Evolutionary conservation across 2,797 vertebrate genomes (phyloP), one percentile per base, ranked within the genome.

Genomic region (Strix occidentalis): DNA sequence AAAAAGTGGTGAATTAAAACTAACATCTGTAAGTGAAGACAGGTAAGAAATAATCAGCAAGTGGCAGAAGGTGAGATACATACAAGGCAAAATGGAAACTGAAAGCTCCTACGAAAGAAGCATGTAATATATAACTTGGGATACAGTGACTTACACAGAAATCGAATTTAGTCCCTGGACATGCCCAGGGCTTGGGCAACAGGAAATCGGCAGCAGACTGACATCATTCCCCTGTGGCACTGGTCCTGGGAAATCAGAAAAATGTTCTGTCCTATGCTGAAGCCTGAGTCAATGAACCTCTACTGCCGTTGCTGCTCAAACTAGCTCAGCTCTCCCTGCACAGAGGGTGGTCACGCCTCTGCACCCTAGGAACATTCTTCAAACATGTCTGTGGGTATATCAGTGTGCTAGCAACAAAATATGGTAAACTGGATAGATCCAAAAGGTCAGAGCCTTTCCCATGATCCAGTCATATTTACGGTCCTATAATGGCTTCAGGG

Each of bases 351-450:
- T 8, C 16, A 2, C 21, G 35, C 29, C 48, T 39, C 37, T 35
- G 51, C 43, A 69, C 50, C 39, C 20, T 13, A 23, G 26, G 35
- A 29, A 72, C 17, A 2, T 16, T 28, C 78, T 37, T 53, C 65
- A 46, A 39, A 39, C 5, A 28, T 37, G 35, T 10, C 41, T 24
- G 12, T 4, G 37, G 4, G 11, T 28, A 5, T 15, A 24, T 10
- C n/a, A 54, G 16, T 1, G 1, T 0, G 0, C 31, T 11, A 35
- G 41, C 33, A 72, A n/a, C 24, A 60, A 92, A 83, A 35, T 26
- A 82, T 69, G 12, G n/a, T 51, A 64, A 75, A 45, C 5, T 19
- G 19, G 5, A 26, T 7, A 35, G 18, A 64, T 46, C 18, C 33
- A 65, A 90, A 86, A 75, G 6, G 41, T 23, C 46, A 11, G 43